Evolutionary conservation across 37 sponge, comb jelly and placozoan species (phyloP).

Genomic region (Dysidea cf. avara): DNA sequence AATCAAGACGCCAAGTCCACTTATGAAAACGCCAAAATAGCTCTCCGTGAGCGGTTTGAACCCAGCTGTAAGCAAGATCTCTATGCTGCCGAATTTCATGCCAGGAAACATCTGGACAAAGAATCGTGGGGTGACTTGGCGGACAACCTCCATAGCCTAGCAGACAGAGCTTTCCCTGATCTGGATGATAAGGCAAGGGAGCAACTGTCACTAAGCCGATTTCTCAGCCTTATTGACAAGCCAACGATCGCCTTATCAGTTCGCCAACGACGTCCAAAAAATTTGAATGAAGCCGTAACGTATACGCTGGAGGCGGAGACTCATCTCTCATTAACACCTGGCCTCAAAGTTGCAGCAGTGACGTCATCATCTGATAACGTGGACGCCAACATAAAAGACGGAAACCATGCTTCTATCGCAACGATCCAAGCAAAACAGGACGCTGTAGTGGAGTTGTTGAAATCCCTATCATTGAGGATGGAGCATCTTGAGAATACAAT

Average conservation of each 20-base stretch:
- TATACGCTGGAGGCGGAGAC: conserved; percentile 51
- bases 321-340: neutral
- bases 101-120: neutral
- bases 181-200: conserved; percentile 33
- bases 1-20: neutral
- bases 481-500: conserved; percentile 23
- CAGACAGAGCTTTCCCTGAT: neutral
- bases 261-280: conserved; percentile 36
- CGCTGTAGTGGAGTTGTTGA: neutral
- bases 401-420: too few species aligned
- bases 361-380: too few species aligned
- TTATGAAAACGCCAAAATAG: too few species aligned
- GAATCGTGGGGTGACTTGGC: too few species aligned
- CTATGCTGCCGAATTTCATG: neutral
- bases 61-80: neutral
- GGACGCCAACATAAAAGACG: too few species aligned
- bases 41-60: too few species aligned
- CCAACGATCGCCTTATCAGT: conserved; percentile 44
- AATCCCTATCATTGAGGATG: conserved; percentile 12
- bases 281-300: conserved; percentile 32
- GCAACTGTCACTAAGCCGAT: conserved; percentile 14
- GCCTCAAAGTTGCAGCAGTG: too few species aligned
- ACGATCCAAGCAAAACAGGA: too few species aligned
- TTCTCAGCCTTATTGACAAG: conserved; percentile 6
- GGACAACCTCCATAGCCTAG: too few species aligned